phyloP scores from a whole-genome alignment of 2,113 vertebrate species.

The Brachirus orientalis region DNA sequence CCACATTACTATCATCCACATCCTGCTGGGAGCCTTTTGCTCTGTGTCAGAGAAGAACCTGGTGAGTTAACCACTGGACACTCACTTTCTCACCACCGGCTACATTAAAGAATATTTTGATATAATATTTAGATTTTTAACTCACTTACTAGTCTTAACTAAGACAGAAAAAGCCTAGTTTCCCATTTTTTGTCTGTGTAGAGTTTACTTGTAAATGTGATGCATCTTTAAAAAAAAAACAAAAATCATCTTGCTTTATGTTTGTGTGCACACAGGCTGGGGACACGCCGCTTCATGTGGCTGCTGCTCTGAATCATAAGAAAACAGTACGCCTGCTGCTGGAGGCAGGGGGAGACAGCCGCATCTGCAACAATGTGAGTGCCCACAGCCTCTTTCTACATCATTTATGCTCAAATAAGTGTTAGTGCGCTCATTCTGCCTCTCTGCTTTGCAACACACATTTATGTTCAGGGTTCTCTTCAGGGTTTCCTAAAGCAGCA shows the following conservation, averaged over 20 bases:
- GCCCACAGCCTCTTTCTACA: conserved; percentile 2
- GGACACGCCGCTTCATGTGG: conserved; percentile 92
- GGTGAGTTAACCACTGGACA: conserved; percentile 80
- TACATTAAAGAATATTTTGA: too few species aligned
- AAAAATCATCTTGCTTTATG: neutral
- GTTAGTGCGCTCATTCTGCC: neutral
- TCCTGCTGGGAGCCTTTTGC: conserved; percentile 95
- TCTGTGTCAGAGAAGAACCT: conserved; percentile 95
- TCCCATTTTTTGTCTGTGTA: too few species aligned
- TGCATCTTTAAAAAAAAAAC: too few species aligned
- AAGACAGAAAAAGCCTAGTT: too few species aligned
- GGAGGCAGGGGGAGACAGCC: conserved; percentile 91
- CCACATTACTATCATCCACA: conserved; percentile 90
- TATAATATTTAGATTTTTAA: too few species aligned
- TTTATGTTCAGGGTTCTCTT: neutral
- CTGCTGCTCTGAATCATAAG: conserved; percentile 94
- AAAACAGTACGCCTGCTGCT: conserved; percentile 92
- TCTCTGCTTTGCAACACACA: conserved; percentile 8
- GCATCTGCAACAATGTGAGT: conserved; percentile 89
- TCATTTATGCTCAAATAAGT: neutral
- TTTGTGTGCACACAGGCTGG: conserved; percentile 81
- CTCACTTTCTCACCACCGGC: too few species aligned
- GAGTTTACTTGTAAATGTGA: too few species aligned
- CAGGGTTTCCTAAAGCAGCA: neutral
- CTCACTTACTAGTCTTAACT: too few species aligned